phyloP scores from a whole-genome alignment of 2,888 invertebrate genomes.

The Hipparchia sbordonii region DNA sequence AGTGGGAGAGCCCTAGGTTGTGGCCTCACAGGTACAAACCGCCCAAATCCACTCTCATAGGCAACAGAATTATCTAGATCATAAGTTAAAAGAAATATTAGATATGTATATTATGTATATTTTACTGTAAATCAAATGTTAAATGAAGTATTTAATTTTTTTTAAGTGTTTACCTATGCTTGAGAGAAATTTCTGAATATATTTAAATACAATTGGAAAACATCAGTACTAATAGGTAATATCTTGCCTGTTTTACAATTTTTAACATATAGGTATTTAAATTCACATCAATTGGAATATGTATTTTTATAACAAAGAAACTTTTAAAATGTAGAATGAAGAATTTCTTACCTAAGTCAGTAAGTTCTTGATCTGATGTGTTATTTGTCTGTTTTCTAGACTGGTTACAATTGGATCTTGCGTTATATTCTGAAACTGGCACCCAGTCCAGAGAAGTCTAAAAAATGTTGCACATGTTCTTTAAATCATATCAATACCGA shows the following conservation, averaged over 20 bases:
- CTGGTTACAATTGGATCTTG: constrained; percentile 74
- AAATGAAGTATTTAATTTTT: too few species aligned
- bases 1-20: constrained; percentile 74
- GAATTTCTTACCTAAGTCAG: constrained; percentile 70
- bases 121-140: background rate
- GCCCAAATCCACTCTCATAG: constrained; percentile 77
- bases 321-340: background rate
- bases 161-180: too few species aligned
- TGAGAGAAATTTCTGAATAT: too few species aligned
- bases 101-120: background rate
- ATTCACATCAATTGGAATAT: background rate
- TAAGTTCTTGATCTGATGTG: constrained; percentile 75
- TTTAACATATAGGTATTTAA: too few species aligned
- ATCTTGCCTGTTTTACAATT: too few species aligned
- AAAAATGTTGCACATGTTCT: constrained; percentile 48
- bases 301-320: background rate
- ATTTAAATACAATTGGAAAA: too few species aligned
- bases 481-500: constrained; percentile 30
- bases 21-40: constrained; percentile 79
- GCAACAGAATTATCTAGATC: constrained; percentile 68
- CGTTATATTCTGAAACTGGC: constrained; percentile 78
- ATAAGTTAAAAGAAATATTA: constrained; percentile 14
- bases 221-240: too few species aligned
- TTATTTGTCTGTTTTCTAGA: constrained; percentile 77
- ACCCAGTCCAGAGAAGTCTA: constrained; percentile 81